Conservation (phyloP, 2,113 vertebrate species). For the Leuciscus idus region DNA sequence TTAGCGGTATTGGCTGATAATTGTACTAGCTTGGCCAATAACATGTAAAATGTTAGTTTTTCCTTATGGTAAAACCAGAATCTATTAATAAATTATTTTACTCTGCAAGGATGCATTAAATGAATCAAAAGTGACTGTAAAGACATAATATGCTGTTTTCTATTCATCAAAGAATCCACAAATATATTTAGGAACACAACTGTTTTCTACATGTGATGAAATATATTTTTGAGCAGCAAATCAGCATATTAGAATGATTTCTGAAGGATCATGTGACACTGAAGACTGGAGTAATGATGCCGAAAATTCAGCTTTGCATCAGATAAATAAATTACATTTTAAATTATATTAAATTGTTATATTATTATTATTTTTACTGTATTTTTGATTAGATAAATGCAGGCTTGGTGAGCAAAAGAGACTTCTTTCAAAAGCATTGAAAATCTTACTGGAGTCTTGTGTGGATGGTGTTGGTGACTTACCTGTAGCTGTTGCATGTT, state of each 20-base stretch:
- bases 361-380: neutral
- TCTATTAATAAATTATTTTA: neutral
- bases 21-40: too few relatives aligned
- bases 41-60: too few relatives aligned
- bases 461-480: neutral
- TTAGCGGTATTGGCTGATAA: too few relatives aligned
- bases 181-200: neutral
- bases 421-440: too few relatives aligned
- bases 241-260: neutral
- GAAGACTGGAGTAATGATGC: neutral
- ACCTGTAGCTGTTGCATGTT: slow-evolving; percentile 72
- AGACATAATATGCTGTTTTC: neutral
- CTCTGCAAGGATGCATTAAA: neutral
- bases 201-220: neutral
- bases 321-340: neutral
- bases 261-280: neutral
- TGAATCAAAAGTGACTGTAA: neutral
- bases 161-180: neutral
- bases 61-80: too few relatives aligned
- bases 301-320: neutral
- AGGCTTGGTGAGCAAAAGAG: too few relatives aligned
- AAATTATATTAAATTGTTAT: neutral
- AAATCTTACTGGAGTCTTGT: neutral
- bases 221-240: neutral
- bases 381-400: neutral